Base-by-base conservation (phyloP, 2,888 invertebrate species). In the Macrophya alboannulata region DNA sequence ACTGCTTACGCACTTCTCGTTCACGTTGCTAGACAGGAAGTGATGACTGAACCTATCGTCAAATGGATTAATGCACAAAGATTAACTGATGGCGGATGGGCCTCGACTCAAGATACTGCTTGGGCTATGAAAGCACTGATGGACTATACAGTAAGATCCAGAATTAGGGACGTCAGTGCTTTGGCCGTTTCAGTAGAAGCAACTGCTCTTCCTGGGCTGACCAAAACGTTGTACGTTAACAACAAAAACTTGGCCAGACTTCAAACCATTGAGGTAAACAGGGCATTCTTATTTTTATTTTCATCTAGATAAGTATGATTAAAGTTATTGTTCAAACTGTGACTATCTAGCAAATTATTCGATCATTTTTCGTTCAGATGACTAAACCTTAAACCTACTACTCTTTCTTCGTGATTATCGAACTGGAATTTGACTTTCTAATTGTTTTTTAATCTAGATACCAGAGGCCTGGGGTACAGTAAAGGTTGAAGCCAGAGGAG, bases 401-500 rank as follows among this genome's bases (percentile, higher is more conserved):
- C n/a, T 68, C n/a, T 17, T 79, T 68, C n/a, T 83, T n/a, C 59
- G 10, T 59, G n/a, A 9, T 85, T 62, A n/a, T 25, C 6, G 81
- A 48, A 31, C 25, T 43, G 37, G 48, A 77, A 51, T 43, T 43
- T 43, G 37, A 21, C 40, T 83, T 62, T 83, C 81, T 37, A 10
- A 85, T 87, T 21, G 77, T 65, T 86, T 86, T 25, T 86, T 12
- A 87, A 88, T 90, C n/a, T 89, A 97, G 97, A 98, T 98, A 93
- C 98, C 98, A 0, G 96, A 97, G 91, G 98, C 98, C 74, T 99
- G 98, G 97, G 99, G 99, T 90, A 98, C 98, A 0, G 97, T 99
- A 59, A 97, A 98, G 94, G 98, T 99, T 74, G 97, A 97, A 89
- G 98, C 98, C 0, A 97, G 97, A 92, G 99, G 99, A 88, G 97